Evolutionary conservation across 2,797 vertebrate genomes (phyloP).

Genomic region (Sarcophilus harrisii): DNA sequence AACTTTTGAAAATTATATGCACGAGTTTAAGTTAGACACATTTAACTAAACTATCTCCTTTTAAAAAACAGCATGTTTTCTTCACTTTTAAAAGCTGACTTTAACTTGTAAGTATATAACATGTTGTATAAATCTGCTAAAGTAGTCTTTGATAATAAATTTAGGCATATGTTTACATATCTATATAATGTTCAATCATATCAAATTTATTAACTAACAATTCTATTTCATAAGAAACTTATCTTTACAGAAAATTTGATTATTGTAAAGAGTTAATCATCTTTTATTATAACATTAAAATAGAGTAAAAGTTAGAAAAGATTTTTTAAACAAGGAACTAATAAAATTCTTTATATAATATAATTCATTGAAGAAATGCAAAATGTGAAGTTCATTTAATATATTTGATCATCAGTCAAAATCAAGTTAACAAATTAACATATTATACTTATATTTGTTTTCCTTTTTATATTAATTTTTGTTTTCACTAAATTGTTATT

Average conservation of each 20-base stretch:
- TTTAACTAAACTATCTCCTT: neutral
- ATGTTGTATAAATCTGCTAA: conserved; percentile 14
- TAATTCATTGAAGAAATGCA: conserved; percentile 12
- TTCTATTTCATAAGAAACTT: neutral
- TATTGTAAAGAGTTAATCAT: neutral
- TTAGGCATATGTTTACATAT: neutral
- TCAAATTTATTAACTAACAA: neutral
- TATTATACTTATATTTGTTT: neutral
- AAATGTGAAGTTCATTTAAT: neutral
- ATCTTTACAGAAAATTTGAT: neutral
- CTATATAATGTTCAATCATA: neutral
- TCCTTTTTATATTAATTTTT: neutral
- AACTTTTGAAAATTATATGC: conserved; percentile 64
- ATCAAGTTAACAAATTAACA: neutral
- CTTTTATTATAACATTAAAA: conserved; percentile 8
- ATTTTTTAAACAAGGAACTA: neutral
- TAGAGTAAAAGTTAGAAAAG: neutral
- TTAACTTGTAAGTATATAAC: conserved; percentile 7
- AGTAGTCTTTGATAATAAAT: neutral
- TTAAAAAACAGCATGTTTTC: conserved; percentile 32
- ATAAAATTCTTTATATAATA: conserved; percentile 20
- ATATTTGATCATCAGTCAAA: neutral
- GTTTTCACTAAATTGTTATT: neutral
- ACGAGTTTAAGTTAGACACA: conserved; percentile 55
- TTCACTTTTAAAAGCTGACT: neutral